Evolutionary conservation across 2,888 invertebrate species (phyloP).

Genomic region (Torymus auratus): DNA sequence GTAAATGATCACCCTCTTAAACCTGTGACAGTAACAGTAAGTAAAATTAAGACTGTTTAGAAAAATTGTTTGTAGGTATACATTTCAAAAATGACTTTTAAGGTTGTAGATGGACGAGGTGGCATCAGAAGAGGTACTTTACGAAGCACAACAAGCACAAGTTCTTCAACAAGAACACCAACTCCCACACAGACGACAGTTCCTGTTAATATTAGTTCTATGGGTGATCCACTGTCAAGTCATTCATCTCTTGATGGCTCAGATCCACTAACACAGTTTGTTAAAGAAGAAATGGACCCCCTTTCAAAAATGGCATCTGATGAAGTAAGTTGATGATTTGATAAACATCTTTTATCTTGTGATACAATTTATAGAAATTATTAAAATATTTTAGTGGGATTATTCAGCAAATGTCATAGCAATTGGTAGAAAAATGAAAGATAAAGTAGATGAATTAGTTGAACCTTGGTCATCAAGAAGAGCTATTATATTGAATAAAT

Average conservation of each 20-base stretch:
- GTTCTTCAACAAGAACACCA: conserved; percentile 77
- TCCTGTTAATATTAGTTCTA: conserved; percentile 72
- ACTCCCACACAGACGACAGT: conserved; percentile 73
- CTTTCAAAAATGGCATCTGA: conserved; percentile 81
- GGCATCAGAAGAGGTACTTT: conserved; percentile 77
- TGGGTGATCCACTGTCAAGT: conserved; percentile 77
- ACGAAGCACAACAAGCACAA: conserved; percentile 78
- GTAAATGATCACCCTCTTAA: conserved; percentile 81
- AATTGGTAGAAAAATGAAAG: conserved; percentile 68
- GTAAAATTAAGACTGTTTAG: conserved; percentile 33
- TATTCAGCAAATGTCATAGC: conserved; percentile 69
- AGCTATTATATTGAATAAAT: conserved; percentile 89
- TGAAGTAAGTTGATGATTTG: conserved; percentile 70
- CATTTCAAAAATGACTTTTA: conserved; percentile 31
- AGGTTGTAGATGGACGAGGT: conserved; percentile 79
- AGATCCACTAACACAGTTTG: conserved; percentile 86
- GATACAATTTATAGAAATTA: conserved; percentile 18
- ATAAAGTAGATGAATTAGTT: conserved; percentile 77
- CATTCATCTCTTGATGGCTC: conserved; percentile 82
- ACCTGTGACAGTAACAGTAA: conserved; percentile 77
- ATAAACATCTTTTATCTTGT: no score
- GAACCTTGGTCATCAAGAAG: conserved; percentile 89
- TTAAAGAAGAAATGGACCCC: conserved; percentile 81
- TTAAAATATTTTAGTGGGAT: conserved; percentile 71
- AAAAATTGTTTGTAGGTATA: conserved; percentile 25